Conservation (phyloP, 2,797 vertebrate species). For the Calcarius lapponicus region DNA sequence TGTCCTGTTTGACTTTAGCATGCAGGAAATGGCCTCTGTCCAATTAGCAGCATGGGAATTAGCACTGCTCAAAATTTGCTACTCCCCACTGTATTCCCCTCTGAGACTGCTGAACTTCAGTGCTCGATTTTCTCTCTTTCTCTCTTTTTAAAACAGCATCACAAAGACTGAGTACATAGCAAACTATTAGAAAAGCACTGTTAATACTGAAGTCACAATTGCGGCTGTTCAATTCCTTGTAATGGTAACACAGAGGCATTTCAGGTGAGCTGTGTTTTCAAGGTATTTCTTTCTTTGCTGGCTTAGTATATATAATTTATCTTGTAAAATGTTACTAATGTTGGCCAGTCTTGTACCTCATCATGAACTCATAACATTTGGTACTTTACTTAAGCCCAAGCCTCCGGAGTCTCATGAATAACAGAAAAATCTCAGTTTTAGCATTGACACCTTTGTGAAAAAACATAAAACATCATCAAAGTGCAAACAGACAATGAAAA, state of each 20-base stretch:
- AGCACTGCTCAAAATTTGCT: constrained; percentile 40
- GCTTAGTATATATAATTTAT: neutral
- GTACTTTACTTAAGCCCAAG: neutral
- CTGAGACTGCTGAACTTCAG: constrained; percentile 36
- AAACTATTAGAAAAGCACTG: neutral
- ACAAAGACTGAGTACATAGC: neutral
- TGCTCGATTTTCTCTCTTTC: neutral
- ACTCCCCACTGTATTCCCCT: constrained; percentile 29
- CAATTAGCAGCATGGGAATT: constrained; percentile 68
- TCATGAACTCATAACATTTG: neutral
- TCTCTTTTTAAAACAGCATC: neutral
- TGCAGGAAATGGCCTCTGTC: constrained; percentile 63
- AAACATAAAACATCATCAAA: neutral
- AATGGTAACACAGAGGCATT: neutral
- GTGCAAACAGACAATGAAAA: neutral
- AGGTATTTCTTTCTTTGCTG: neutral
- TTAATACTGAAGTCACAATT: neutral
- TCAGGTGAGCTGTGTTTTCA: neutral
- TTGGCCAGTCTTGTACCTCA: neutral
- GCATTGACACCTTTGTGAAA: neutral
- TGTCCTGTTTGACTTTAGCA: constrained; percentile 49
- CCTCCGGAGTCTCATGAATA: neutral
- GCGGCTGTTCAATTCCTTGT: neutral
- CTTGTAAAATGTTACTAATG: neutral
- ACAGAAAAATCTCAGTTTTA: neutral